These are phyloP conservation scores for Taeniopygia guttata DNA, from an alignment of 2,797 vertebrate species.

Conservation along the genomic window DNA sequence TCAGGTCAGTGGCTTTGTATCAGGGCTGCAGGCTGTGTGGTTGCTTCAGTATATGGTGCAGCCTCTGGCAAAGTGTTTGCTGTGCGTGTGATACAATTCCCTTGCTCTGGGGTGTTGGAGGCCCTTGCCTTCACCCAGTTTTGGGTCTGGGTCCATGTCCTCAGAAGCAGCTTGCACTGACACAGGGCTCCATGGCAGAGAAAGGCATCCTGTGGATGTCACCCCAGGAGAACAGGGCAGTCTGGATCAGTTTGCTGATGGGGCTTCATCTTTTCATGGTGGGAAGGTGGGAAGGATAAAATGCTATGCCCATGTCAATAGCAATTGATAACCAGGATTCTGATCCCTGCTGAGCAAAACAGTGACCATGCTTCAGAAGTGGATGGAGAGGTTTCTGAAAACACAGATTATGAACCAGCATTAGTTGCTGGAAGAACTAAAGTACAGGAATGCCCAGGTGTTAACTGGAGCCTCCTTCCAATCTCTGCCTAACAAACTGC, in stretches of 20 bases:
- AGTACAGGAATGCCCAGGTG: not conserved
- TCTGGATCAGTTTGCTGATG: not conserved
- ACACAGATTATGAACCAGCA: not conserved
- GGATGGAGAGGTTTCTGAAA: not conserved
- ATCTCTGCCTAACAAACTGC: not conserved
- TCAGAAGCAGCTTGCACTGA: not conserved
- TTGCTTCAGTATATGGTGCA: not conserved
- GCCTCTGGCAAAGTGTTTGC: not conserved
- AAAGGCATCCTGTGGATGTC: not conserved
- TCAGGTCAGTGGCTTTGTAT: conserved; percentile 30
- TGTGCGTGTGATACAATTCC: not conserved
- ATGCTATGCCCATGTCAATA: not conserved
- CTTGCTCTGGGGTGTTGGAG: not conserved
- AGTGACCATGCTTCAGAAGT: not conserved
- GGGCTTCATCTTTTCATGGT: not conserved
- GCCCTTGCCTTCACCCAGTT: not conserved
- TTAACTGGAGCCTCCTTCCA: not conserved
- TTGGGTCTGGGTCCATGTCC: not conserved
- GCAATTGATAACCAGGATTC: not conserved
- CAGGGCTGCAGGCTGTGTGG: not conserved
- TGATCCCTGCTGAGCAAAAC: not conserved
- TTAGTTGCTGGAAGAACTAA: not conserved
- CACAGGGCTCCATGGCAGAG: not conserved
- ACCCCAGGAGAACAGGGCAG: not conserved
- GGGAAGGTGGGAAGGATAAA: not conserved